Conservation (phyloP, 2,888 invertebrate genomes). For the Clepsis dumicolana region DNA sequence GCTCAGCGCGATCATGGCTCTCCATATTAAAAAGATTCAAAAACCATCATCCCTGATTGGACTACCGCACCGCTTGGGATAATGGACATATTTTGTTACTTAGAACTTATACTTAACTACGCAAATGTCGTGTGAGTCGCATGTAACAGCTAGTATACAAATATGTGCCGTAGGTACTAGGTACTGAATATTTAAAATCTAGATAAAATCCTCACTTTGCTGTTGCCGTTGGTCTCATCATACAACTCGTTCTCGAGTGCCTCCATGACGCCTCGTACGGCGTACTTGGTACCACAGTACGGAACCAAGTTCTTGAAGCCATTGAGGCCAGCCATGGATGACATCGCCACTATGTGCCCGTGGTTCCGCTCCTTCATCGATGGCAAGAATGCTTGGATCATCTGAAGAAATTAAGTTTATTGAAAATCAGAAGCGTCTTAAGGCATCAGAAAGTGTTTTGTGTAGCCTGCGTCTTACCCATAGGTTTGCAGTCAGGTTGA, state of each 20-base stretch:
- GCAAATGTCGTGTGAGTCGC: no score
- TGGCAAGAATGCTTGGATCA: constrained; percentile 91
- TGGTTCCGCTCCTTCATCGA: constrained; percentile 89
- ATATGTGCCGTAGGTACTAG: no score
- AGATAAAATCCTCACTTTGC: constrained; percentile 61
- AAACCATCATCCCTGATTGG: no score
- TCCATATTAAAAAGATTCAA: no score
- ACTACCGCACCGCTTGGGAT: no score
- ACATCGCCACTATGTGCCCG: constrained; percentile 91
- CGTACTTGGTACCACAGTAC: constrained; percentile 93
- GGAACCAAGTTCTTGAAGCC: constrained; percentile 91
- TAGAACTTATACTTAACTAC: no score
- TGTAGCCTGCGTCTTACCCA: constrained; percentile 87
- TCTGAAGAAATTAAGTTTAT: constrained; percentile 69
- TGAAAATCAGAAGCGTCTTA: neutral
- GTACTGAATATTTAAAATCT: neutral
- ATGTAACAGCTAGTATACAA: no score
- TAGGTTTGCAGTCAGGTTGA: constrained; percentile 90
- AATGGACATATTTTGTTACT: no score
- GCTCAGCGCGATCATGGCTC: no score
- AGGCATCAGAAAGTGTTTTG: neutral
- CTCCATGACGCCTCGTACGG: constrained; percentile 94
- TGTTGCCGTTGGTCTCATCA: constrained; percentile 73
- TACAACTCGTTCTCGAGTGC: constrained; percentile 91
- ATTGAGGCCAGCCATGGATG: constrained; percentile 91